phyloP scores from a whole-genome alignment of 2,888 invertebrate genomes.

The Gnatocerus cornutus region DNA sequence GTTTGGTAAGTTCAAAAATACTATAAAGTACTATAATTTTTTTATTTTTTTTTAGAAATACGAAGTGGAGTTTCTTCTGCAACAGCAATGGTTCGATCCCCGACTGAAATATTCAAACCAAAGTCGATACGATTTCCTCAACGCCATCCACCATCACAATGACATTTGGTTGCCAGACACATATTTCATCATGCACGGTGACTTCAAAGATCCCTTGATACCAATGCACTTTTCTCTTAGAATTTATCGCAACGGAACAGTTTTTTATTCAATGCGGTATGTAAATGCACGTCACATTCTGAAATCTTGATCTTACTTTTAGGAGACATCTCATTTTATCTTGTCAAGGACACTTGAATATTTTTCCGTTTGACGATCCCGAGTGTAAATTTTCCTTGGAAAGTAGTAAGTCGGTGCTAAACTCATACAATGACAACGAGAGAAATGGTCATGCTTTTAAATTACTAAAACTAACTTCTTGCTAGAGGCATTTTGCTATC shows the following conservation, averaged over 20 bases:
- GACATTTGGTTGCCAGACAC: slow-evolving; percentile 96
- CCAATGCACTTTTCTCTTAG: slow-evolving; percentile 94
- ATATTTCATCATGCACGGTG: slow-evolving; percentile 97
- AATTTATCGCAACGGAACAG: slow-evolving; percentile 94
- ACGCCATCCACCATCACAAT: slow-evolving; percentile 94
- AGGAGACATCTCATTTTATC: slow-evolving; percentile 93
- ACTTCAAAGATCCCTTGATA: slow-evolving; percentile 95
- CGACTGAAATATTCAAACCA: slow-evolving; percentile 91
- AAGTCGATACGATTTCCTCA: slow-evolving; percentile 90
- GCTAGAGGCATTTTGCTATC: too few species aligned
- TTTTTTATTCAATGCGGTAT: slow-evolving; percentile 94
- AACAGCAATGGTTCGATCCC: slow-evolving; percentile 95
- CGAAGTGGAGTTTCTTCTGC: slow-evolving; percentile 94
- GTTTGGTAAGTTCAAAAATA: slow-evolving; percentile 82
- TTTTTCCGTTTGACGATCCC: slow-evolving; percentile 97
- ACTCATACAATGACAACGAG: too few species aligned
- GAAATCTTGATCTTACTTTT: slow-evolving; percentile 46
- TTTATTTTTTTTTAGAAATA: slow-evolving; percentile 90
- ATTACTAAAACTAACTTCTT: too few species aligned
- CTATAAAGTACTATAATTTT: too few species aligned
- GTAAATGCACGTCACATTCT: slow-evolving; percentile 51
- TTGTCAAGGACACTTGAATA: slow-evolving; percentile 94
- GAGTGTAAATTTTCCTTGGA: slow-evolving; percentile 96
- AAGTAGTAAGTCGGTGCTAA: slow-evolving; percentile 87
- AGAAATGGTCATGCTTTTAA: too few species aligned